Base-by-base conservation (phyloP, 2,797 vertebrate genomes). In the Melanotaenia nigrans region DNA sequence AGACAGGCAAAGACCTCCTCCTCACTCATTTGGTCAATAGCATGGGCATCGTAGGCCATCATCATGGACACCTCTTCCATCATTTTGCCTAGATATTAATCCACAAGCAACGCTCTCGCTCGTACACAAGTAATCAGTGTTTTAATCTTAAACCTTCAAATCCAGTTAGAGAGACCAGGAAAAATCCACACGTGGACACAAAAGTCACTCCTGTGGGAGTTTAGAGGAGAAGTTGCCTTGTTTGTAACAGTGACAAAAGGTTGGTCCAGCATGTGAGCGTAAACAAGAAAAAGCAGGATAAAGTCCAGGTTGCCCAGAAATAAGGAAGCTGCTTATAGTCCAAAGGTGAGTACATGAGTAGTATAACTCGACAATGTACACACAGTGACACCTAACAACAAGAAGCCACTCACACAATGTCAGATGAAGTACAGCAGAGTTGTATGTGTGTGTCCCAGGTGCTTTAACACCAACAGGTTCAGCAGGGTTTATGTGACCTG, bases 51-150 rank as follows among this genome's bases (percentile, higher is more conserved):
- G 6, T 93, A 95, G 2, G 95, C 94, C 85, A 94, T 94, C 75
- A 81, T 88, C 58, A 96, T 93, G 65, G 96, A 95, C 91, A 98
- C 72, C 85, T 98, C 96, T 90, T 98, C 94, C 96, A 97, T 97
- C 96, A 97, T 98, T 74, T 81, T 96, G 69, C 53, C 78, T 60
- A 35, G 20, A 77, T 66, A 14, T 16, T 28, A 61, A 69, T 67
- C 61, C 35, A 6, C 9, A 0, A 12, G 45, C 62, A 74, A 66
- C 13, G 32, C 45, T 47, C 2, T 30, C 61, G 0, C 73, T 56
- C 13, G 40, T 20, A 24, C 22, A 53, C 33, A 63, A 51, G 63
- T 36, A 68, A 7, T 8, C 33, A 12, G 42, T 4, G 25, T 42
- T 36, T 36, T 11, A 10, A 38, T 13, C 11, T 2, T 2, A 24